phyloP scores from a whole-genome alignment of 2,113 vertebrate genomes.

The Dendropsophus ebraccatus region DNA sequence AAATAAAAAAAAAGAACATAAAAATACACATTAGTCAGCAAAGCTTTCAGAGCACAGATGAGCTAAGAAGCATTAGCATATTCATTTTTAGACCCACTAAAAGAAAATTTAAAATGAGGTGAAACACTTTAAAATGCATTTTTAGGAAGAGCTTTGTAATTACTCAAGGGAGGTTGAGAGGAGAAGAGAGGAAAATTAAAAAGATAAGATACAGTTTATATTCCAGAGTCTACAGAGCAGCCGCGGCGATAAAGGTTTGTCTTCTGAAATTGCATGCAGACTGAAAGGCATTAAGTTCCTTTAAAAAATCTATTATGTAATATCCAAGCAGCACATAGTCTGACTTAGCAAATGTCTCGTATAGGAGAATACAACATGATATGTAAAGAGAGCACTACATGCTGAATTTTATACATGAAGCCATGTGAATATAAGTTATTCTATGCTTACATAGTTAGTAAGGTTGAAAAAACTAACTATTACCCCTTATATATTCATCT shows the following conservation, averaged over 20 bases:
- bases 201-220: slow-evolving; percentile 56
- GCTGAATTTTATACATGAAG: too few species aligned
- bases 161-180: slow-evolving; percentile 51
- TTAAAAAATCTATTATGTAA: slow-evolving; percentile 50
- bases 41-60: slow-evolving; percentile 47
- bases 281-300: slow-evolving; percentile 42
- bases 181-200: slow-evolving; percentile 50
- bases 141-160: slow-evolving; percentile 53
- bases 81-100: slow-evolving; percentile 56
- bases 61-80: slow-evolving; percentile 54
- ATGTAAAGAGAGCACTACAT: neutral
- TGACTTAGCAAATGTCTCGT: slow-evolving; percentile 16
- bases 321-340: slow-evolving; percentile 36
- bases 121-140: slow-evolving; percentile 57
- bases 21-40: slow-evolving; percentile 56
- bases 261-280: slow-evolving; percentile 44
- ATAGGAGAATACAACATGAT: neutral
- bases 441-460: too few species aligned
- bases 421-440: too few species aligned
- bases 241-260: slow-evolving; percentile 55
- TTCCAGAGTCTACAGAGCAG: slow-evolving; percentile 1
- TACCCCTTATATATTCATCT: too few species aligned
- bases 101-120: slow-evolving; percentile 53
- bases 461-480: too few species aligned
- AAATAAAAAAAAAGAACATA: slow-evolving; percentile 30